Evolutionary conservation across 2,113 vertebrate genomes (phyloP), one percentile per base, ranked within the genome.

Genomic region (Paradisaea rubra): DNA sequence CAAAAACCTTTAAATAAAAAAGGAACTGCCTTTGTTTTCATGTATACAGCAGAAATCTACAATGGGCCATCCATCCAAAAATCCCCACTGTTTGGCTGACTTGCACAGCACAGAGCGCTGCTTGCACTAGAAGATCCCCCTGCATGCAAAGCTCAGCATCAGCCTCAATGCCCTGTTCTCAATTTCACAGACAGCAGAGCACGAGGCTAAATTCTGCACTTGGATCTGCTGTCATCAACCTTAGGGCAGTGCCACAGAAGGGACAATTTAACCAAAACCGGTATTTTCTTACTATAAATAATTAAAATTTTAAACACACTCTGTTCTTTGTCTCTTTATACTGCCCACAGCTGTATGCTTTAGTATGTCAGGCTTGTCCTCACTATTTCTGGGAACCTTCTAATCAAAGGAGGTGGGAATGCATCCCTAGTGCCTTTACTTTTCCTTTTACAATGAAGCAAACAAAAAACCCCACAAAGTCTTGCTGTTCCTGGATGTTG

Each of bases 201-300:
- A 45, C 0, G 2, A 91, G 27, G 42, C 42, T 73, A 56, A 90
- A 71, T 79, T 89, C 79, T 86, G 54, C 53, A 42, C 37, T 72
- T 21, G 2, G 30, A 39, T 90, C 64, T 78, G 53, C 59, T 52
- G 42, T 50, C 3, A 0, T 27, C 76, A 78, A 47, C 76, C 15
- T 88, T 31, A 63, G 54, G n/a, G n/a, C 1, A 2, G 33, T 83
- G 61, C 50, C 71, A 84, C 60, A 65, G 72, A 79, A 76, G 15
- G 72, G 71, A 86, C n/a, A 57, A 44, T 63, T 92, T 76, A 53
- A 92, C 44, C 45, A 80, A 94, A 94, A 23, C 2, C n/a, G 52
- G 61, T 56, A 68, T 83, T 86, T 93, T 73, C 76, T 92, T 78
- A 64, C n/a, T 53, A 86, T 80, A 82, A 92, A 82, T 76, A 94